Evolutionary conservation across 2,113 vertebrate genomes (phyloP), one percentile per base, ranked within the genome.

Genomic region (Accipiter cooperii): DNA sequence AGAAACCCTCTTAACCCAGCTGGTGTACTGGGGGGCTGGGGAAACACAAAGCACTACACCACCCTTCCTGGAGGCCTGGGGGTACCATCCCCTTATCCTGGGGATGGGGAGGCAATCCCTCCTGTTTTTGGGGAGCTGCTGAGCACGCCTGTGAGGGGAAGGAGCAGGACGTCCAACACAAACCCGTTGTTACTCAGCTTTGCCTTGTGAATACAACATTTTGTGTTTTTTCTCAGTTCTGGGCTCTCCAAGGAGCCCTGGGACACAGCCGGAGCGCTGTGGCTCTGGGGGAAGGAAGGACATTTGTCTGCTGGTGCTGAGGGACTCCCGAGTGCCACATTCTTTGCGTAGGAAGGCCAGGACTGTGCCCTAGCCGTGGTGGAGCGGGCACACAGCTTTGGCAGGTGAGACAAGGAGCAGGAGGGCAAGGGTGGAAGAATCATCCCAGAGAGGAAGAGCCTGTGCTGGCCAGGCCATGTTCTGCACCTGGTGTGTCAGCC

Each of bases 351-450:
- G 70, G 58, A 71, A n/a, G 49, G 21, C 31, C 5, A 8, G 42
- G 76, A 13, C 34, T 26, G 7, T 70, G 34, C 21, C 31, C 2
- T 6, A 21, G n/a, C 16, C 5, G 1, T 0, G 0, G 49, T 26
- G 18, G 31, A 81, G 77, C 49, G 16, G 38, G 18, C 12, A 3
- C 0, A 1, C 4, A 2, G 13, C 46, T 65, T 34, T 28, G 65
- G 16, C 20, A 24, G 64, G 44, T 19, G 26, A 66, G 51, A n/a
- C 38, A 31, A 4, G 49, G 49, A 82, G 46, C 21, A 40, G 46
- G 38, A 65, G 28, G 26, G 9, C 4, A 8, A 38, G 34, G 34
- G 12, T 3, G 3, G 14, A 19, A 28, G 34, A 42, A 34, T 49
- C 28, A 19, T 64, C 12, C 14, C 7, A 6, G 31, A 44, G 44